These are phyloP conservation scores for Epinotia demarniana DNA, from an alignment of 2,888 invertebrate species.

Conservation along the genomic window DNA sequence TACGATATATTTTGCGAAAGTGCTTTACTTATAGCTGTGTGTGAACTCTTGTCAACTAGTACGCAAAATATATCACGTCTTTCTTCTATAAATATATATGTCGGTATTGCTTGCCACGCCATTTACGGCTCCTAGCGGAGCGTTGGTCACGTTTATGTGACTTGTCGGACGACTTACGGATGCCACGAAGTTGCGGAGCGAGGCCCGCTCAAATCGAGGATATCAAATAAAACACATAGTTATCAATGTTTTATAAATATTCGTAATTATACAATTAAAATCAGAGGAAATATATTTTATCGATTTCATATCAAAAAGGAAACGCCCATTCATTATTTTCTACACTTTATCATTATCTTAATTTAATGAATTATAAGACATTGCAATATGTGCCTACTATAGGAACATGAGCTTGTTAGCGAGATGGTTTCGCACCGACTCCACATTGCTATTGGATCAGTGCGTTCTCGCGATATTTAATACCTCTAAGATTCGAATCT, in stretches of 20 bases:
- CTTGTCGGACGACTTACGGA: neutral
- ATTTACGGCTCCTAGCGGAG: no score
- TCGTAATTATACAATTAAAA: conserved; percentile 84
- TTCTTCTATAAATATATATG: no score
- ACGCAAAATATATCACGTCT: no score
- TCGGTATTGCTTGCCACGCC: no score
- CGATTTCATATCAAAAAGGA: conserved; percentile 83
- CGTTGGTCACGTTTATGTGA: no score
- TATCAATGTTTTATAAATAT: conserved; percentile 85
- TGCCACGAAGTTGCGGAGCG: neutral
- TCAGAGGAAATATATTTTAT: conserved; percentile 81
- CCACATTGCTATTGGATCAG: neutral
- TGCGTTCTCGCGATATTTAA: neutral
- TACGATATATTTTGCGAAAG: no score
- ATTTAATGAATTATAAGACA: conserved; percentile 66
- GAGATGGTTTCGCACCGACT: conserved; percentile 56
- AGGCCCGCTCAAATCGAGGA: neutral
- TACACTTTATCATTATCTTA: conserved; percentile 79
- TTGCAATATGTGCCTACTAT: conserved; percentile 68
- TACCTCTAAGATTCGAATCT: conserved; percentile 35
- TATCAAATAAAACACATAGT: conserved; percentile 69
- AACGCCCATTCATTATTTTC: conserved; percentile 81
- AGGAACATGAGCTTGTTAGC: conserved; percentile 74
- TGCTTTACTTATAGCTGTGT: no score
- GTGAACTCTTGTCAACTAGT: no score